These are phyloP conservation scores for Lasius fuliginosus DNA, from an alignment of 2,888 invertebrate genomes.

Conservation along the genomic window DNA sequence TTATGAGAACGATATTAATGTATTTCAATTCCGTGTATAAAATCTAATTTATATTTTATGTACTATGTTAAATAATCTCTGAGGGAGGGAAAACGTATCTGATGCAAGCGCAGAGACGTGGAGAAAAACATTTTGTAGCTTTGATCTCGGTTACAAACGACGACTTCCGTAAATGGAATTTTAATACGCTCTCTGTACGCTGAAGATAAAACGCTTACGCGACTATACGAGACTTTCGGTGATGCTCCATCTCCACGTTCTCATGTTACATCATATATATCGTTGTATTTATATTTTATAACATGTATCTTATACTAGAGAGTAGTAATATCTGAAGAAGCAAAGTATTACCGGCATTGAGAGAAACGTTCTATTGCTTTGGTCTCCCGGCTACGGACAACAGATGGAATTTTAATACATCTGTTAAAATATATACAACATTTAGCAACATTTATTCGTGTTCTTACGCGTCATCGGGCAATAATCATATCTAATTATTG, in stretches of 20 bases:
- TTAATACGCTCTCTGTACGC: constrained; percentile 36
- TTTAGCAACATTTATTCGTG: neutral
- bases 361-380: constrained; percentile 24
- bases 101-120: neutral
- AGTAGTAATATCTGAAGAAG: constrained; percentile 20
- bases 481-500: neutral
- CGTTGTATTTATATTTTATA: constrained; percentile 43
- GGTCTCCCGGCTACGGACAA: constrained; percentile 30
- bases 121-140: constrained; percentile 41
- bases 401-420: constrained; percentile 35
- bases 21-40: constrained; percentile 12
- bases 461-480: neutral
- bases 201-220: constrained; percentile 45
- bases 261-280: constrained; percentile 1
- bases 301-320: constrained; percentile 13
- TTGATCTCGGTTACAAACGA: constrained; percentile 55
- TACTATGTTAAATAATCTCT: constrained; percentile 29
- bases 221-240: constrained; percentile 17
- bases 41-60: constrained; percentile 28
- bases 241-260: constrained; percentile 34
- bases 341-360: constrained; percentile 15
- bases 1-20: constrained; percentile 13
- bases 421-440: neutral
- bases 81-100: constrained; percentile 1
- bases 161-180: constrained; percentile 51